Percentiles rank a stretch among this genome's conserved stretches.
phyloP scores from a whole-genome alignment of 2,113 vertebrate genomes.

The Poeciliopsis retropinna region DNA sequence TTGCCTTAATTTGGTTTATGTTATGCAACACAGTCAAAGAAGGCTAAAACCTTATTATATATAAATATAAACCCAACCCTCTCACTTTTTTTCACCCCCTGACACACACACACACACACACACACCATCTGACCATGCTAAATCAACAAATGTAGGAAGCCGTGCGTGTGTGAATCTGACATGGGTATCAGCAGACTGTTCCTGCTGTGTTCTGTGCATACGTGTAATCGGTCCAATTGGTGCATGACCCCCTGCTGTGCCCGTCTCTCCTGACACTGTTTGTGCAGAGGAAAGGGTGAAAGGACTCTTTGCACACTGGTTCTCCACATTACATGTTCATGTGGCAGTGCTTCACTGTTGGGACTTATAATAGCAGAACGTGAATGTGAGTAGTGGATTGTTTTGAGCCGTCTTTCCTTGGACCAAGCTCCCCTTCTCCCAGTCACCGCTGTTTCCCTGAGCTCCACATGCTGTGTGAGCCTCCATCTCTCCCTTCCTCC shows the following conservation, averaged over 20 bases:
- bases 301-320: constrained; percentile 33
- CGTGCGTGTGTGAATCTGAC: constrained; percentile 10
- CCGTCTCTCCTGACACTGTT: neutral
- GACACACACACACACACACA: no score
- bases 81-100: constrained; percentile 9
- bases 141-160: constrained; percentile 59
- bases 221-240: constrained; percentile 44
- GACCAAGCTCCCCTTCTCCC: neutral
- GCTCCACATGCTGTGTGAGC: constrained; percentile 24
- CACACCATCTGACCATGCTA: constrained; percentile 67
- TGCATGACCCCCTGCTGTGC: neutral
- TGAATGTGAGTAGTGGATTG: constrained; percentile 46
- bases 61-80: constrained; percentile 7
- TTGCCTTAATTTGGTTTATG: neutral
- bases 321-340: constrained; percentile 24
- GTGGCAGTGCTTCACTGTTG: constrained; percentile 7
- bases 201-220: constrained; percentile 29
- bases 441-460: constrained; percentile 19
- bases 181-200: constrained; percentile 29
- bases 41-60: constrained; percentile 27
- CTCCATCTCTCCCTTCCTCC: constrained; percentile 36
- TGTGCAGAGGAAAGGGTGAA: constrained; percentile 25
- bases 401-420: constrained; percentile 49
- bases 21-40: constrained; percentile 10
- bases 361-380: constrained; percentile 31